These are phyloP conservation scores for Galeopsomyia nigrocyanea DNA, from an alignment of 2,888 invertebrate species.

Conservation along the genomic window DNA sequence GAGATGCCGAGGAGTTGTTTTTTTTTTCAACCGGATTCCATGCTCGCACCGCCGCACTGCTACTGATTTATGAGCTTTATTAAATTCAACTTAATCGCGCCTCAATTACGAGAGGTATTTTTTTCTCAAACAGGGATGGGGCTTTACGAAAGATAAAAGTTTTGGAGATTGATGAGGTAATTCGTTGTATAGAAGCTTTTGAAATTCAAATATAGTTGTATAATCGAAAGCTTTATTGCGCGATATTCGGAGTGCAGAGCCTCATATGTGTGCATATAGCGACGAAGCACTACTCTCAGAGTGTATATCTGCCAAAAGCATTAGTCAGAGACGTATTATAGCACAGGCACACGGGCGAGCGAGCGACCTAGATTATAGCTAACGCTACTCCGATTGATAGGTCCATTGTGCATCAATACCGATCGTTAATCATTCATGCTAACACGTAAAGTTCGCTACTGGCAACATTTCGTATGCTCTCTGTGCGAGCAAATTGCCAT, in stretches of 20 bases:
- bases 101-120: constrained; percentile 11
- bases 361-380: constrained; percentile 22
- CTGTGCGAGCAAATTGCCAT: not conserved
- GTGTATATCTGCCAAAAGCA: constrained; percentile 9
- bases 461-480: too few relatives aligned
- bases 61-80: constrained; percentile 26
- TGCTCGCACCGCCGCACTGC: not conserved
- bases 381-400: constrained; percentile 29
- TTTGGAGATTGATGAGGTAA: too few relatives aligned
- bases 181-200: too few relatives aligned
- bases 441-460: constrained; percentile 7
- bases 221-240: too few relatives aligned
- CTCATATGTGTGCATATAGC: too few relatives aligned
- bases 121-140: not conserved
- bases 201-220: too few relatives aligned
- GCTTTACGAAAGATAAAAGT: too few relatives aligned
- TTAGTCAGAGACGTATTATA: constrained; percentile 8
- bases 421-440: constrained; percentile 27
- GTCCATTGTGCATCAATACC: constrained; percentile 28
- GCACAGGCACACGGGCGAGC: too few relatives aligned
- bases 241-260: too few relatives aligned
- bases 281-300: too few relatives aligned
- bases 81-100: constrained; percentile 20
- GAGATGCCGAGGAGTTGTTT: not conserved
- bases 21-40: constrained; percentile 24